Base-by-base conservation (phyloP, 2,797 vertebrate genomes). In the Rhodeus uyekii region DNA sequence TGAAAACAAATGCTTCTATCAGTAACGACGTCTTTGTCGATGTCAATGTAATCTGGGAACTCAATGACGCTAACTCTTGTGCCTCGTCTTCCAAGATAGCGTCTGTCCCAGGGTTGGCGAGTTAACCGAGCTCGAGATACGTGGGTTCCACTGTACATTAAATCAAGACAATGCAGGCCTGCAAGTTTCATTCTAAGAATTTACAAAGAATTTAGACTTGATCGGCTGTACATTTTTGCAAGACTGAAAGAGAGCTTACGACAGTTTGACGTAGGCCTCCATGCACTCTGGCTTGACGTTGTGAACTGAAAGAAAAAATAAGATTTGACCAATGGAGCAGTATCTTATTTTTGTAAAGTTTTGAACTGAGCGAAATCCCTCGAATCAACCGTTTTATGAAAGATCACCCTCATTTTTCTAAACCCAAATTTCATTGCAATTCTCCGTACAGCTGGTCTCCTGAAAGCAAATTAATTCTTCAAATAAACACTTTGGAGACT, bases 241-340 rank as follows among this genome's bases (percentile, higher is more conserved):
- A 65, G 48, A 65, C 27, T 61, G 46, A 36, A 81, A 34, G 22
- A n/a, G 64, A 42, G 58, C 97, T 98, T 89, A 99, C 98, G 97
- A 98, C 83, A 99, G 95, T 91, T 96, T 95, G 93, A 98, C 99
- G 95, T 99, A 99, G 63, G 95, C 92, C 1, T 98, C 97, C 90
- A 98, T 95, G 92, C 92, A 99, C 89, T 99, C 98, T 10, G 98
- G 98, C 88, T 99, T 99, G 83, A 99, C 97, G 86, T 97, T 99
- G 91, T 99, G 98, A 95, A 99, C 98, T 99, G 94, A 83, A 95
- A 95, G 60, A 50, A 46, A 75, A 63, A 82, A 46, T 10, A 89
- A 39, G 76, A 64, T 53, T 78, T 38, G 34, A 61, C 29, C 38
- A 67, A 50, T 55, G 29, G 34, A 34, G 27, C 27, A 6, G 39